These are phyloP conservation scores for Synaphobranchus kaupii DNA, from an alignment of 2,797 vertebrate species.

Conservation along the genomic window DNA sequence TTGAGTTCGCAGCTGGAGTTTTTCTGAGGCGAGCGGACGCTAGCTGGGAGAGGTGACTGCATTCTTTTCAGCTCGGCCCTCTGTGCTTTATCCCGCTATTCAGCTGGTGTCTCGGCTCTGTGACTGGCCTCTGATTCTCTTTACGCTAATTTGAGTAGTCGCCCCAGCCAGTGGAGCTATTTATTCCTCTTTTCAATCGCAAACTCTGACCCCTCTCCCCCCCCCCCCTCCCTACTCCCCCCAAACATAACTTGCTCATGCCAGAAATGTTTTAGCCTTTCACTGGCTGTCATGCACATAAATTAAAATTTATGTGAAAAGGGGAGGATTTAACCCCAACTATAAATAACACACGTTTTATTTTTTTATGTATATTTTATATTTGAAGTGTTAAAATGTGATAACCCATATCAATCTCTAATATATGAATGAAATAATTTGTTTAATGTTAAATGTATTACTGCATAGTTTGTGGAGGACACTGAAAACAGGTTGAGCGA, in stretches of 20 bases:
- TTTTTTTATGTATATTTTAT: neutral
- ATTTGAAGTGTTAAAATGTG: neutral
- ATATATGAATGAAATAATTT: neutral
- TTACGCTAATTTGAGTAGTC: slow-evolving; percentile 8
- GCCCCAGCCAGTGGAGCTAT: neutral
- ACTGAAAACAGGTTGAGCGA: neutral
- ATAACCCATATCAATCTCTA: neutral
- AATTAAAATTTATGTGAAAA: slow-evolving; percentile 10
- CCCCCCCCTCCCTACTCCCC: neutral
- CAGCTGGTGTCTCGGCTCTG: slow-evolving; percentile 46
- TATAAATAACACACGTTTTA: slow-evolving; percentile 7
- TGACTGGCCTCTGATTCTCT: slow-evolving; percentile 25
- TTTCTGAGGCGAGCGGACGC: neutral
- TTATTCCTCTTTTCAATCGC: slow-evolving; percentile 35
- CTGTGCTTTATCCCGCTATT: slow-evolving; percentile 52
- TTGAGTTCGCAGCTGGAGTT: slow-evolving; percentile 42
- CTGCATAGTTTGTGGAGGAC: neutral
- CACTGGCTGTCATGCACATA: neutral
- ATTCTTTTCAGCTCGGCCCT: slow-evolving; percentile 56
- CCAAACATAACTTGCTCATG: neutral
- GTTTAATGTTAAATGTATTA: no score
- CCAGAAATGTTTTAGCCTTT: slow-evolving; percentile 14
- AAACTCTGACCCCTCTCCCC: slow-evolving; percentile 12
- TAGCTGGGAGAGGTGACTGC: slow-evolving; percentile 27
- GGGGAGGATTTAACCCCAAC: neutral